A percentile compares a stretch with the other conserved stretches of the same genome.
phyloP scores from a whole-genome alignment of 2,113 vertebrate genomes.

The Nerophis ophidion region DNA sequence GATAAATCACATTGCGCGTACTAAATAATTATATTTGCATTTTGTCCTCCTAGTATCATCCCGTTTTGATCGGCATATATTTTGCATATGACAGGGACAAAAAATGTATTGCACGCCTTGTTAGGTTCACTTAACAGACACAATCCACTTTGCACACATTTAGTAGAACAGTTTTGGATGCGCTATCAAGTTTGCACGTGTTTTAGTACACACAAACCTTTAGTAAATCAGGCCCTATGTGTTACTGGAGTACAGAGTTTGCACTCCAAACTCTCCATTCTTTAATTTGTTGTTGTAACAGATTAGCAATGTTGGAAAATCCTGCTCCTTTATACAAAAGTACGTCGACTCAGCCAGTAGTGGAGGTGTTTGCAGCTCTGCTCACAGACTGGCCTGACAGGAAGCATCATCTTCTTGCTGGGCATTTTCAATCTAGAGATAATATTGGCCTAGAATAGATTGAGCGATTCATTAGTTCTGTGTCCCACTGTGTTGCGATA shows the following conservation, averaged over 20 bases:
- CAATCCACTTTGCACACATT: too few species aligned
- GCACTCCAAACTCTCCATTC: slow-evolving; percentile 12
- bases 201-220: too few species aligned
- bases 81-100: too few species aligned
- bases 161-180: too few species aligned
- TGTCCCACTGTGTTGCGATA: slow-evolving; percentile 14
- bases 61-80: too few species aligned
- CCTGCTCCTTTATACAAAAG: slow-evolving; percentile 46
- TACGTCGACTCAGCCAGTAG: slow-evolving; percentile 52
- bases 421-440: slow-evolving; percentile 66
- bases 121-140: too few species aligned
- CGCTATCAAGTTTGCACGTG: too few species aligned
- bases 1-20: too few species aligned
- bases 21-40: too few species aligned
- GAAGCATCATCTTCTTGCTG: slow-evolving; percentile 65
- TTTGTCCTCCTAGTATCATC: too few species aligned
- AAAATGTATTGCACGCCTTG: too few species aligned
- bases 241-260: slow-evolving; percentile 29
- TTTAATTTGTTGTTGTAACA: slow-evolving; percentile 21
- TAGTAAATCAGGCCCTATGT: not conserved
- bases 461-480: slow-evolving; percentile 12
- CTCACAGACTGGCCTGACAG: slow-evolving; percentile 64
- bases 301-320: not conserved
- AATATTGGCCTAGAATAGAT: slow-evolving; percentile 61
- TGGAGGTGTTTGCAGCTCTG: slow-evolving; percentile 61